Evolutionary conservation across 2,888 invertebrate species (phyloP).

Genomic region (Acleris sparsana): DNA sequence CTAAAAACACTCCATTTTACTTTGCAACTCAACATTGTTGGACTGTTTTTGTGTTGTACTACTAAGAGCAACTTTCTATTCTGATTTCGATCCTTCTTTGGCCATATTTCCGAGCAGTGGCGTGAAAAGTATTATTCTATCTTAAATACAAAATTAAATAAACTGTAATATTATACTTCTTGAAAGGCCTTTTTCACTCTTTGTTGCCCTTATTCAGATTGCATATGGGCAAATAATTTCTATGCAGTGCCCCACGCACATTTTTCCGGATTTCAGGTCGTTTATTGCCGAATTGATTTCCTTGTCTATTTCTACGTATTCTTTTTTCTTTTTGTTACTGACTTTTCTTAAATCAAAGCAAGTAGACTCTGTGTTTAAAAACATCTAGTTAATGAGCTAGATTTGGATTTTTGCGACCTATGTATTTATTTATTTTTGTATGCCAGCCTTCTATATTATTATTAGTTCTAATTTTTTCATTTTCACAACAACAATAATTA

Average conservation of each 20-base stretch:
- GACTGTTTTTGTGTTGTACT: too few relatives aligned
- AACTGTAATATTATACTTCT: too few relatives aligned
- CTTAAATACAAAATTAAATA: not conserved
- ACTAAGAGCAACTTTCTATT: too few relatives aligned
- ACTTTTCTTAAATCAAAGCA: slow-evolving; percentile 2
- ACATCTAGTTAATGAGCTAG: slow-evolving; percentile 13
- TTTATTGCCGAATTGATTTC: not conserved
- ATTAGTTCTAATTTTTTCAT: not conserved
- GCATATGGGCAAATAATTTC: slow-evolving; percentile 18
- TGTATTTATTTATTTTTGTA: slow-evolving; percentile 23
- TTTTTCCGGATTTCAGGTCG: slow-evolving; percentile 16
- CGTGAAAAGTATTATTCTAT: not conserved
- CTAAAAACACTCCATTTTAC: too few relatives aligned
- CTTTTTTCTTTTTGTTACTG: slow-evolving; percentile 12
- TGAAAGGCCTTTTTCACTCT: too few relatives aligned
- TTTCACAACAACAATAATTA: slow-evolving; percentile 13
- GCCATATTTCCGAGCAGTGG: too few relatives aligned
- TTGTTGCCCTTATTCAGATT: not conserved
- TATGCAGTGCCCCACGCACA: slow-evolving; percentile 15
- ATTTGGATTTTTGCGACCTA: slow-evolving; percentile 26
- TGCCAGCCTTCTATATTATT: slow-evolving; percentile 15
- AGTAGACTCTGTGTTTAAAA: slow-evolving; percentile 4
- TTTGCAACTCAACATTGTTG: too few relatives aligned
- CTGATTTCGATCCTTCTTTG: too few relatives aligned
- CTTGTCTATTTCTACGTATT: slow-evolving; percentile 13